Conservation (phyloP, 2,888 invertebrate species). For the Hyposoter didymator region DNA sequence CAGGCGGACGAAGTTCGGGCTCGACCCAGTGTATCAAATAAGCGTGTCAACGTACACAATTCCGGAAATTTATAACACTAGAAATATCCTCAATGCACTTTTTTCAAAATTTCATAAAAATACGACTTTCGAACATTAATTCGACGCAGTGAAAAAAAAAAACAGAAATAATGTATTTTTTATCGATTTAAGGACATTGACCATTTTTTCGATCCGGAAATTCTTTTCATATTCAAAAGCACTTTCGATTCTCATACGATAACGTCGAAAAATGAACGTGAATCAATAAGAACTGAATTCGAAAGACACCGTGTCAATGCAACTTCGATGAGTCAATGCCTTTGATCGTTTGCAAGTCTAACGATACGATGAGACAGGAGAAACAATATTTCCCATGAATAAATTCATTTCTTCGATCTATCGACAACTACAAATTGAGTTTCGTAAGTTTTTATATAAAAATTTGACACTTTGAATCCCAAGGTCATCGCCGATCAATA, state of each 20-base stretch:
- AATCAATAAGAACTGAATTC: slow-evolving; percentile 6
- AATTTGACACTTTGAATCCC: not conserved
- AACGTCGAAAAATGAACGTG: not conserved
- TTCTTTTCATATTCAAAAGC: not conserved
- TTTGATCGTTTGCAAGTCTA: slow-evolving; percentile 32
- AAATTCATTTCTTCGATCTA: not conserved
- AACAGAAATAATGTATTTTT: not conserved
- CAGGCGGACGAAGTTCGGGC: too few species aligned
- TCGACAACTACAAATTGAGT: not conserved
- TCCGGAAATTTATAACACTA: not conserved
- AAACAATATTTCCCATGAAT: not conserved
- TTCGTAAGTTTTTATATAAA: not conserved
- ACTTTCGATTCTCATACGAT: not conserved
- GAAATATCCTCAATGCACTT: not conserved
- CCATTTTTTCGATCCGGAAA: not conserved
- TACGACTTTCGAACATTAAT: not conserved
- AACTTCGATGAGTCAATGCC: slow-evolving; percentile 32
- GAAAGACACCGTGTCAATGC: not conserved
- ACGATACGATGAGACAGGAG: not conserved
- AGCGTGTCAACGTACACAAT: too few species aligned
- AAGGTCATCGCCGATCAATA: not conserved
- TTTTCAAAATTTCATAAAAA: not conserved
- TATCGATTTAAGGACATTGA: not conserved
- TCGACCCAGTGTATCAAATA: too few species aligned
- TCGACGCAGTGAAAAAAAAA: not conserved